Evolutionary conservation across 1,140 invertebrate genomes (phyloP).

Genomic region (Neodiprion pinetum): DNA sequence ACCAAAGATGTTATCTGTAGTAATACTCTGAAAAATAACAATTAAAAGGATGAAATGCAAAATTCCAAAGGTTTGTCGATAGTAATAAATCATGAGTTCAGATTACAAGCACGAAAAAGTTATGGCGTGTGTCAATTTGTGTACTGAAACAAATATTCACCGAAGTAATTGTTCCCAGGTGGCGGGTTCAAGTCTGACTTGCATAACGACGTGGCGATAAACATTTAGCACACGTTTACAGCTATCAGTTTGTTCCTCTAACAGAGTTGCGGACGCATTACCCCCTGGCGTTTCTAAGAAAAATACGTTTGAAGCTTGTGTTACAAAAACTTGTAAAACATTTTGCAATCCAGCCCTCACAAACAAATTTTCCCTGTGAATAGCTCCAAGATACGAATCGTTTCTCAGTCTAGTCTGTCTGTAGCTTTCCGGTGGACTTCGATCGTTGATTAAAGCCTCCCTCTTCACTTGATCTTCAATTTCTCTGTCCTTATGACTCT

Average conservation of each 20-base stretch:
- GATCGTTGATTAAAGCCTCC: conserved; percentile 47
- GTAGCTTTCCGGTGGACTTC: conserved; percentile 61
- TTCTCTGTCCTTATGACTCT: conserved; percentile 60
- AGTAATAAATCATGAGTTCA: conserved; percentile 8
- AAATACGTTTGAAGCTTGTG: conserved; percentile 95
- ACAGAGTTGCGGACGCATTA: conserved; percentile 57
- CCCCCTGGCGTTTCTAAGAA: conserved; percentile 68
- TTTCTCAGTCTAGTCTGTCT: conserved; percentile 75
- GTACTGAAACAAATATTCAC: conserved; percentile 32
- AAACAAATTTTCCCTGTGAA: conserved; percentile 78
- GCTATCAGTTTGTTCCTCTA: conserved; percentile 94
- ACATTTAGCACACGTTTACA: conserved; percentile 97
- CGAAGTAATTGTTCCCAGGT: conserved; percentile 80
- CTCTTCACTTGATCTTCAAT: conserved; percentile 45
- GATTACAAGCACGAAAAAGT: neutral
- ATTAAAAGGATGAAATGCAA: conserved; percentile 31
- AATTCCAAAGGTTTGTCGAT: neutral
- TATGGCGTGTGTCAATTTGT: no score
- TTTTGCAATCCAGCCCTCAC: conserved; percentile 86
- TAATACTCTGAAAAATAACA: conserved; percentile 74
- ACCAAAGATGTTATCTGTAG: conserved; percentile 93
- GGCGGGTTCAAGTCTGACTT: conserved; percentile 87
- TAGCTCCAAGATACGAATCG: conserved; percentile 83
- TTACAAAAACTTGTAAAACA: conserved; percentile 92
- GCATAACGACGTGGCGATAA: conserved; percentile 97